phyloP scores from a whole-genome alignment of 2,113 vertebrate genomes.

The Aramus guarauna region DNA sequence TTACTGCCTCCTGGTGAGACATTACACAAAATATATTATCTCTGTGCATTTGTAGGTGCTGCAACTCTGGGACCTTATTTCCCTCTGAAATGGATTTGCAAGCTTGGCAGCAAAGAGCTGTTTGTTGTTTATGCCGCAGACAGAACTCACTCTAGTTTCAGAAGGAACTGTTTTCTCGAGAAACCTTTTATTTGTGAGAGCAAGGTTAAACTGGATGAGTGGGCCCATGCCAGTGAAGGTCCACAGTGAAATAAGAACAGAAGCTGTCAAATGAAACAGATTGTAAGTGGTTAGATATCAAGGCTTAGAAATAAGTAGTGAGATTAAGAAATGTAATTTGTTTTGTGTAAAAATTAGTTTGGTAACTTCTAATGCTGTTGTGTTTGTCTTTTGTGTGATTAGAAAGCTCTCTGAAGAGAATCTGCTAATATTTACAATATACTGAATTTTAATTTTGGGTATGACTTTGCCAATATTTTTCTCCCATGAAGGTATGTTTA shows the following conservation, averaged over 20 bases:
- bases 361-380: not conserved
- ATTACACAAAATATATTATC: not conserved
- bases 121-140: not conserved
- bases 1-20: not conserved
- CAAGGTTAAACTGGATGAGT: not conserved
- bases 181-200: not conserved
- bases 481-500: not conserved
- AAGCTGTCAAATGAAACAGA: not conserved
- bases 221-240: not conserved
- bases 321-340: not conserved
- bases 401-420: not conserved
- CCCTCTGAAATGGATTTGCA: not conserved
- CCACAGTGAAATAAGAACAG: not conserved
- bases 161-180: not conserved
- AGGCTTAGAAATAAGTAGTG: not conserved
- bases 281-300: not conserved
- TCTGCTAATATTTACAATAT: not conserved
- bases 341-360: not conserved
- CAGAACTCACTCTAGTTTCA: not conserved
- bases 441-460: not conserved
- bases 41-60: not conserved
- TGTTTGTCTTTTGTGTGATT: not conserved
- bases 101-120: not conserved
- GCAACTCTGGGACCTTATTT: not conserved
- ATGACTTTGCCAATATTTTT: not conserved